Percentiles rank a stretch among this genome's conserved stretches.
phyloP scores from a whole-genome alignment of 2,888 invertebrate species.

The Meganola albula region DNA sequence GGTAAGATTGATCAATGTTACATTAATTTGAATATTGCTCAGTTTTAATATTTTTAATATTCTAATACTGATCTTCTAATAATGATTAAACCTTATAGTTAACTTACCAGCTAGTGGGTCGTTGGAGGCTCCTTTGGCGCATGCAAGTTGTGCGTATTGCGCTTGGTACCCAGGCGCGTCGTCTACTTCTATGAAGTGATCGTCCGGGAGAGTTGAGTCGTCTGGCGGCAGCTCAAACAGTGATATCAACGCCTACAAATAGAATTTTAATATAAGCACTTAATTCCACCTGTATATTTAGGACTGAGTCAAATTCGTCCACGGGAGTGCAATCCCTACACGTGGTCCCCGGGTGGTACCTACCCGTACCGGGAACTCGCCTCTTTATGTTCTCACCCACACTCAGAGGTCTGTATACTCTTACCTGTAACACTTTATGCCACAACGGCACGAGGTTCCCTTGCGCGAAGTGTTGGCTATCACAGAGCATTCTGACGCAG shows the following conservation, averaged over 20 bases:
- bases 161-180: slow-evolving; percentile 92
- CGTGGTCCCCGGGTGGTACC: too few relatives aligned
- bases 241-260: slow-evolving; percentile 83
- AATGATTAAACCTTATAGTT: too few relatives aligned
- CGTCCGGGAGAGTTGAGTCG: slow-evolving; percentile 86
- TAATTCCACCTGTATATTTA: too few relatives aligned
- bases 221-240: slow-evolving; percentile 94
- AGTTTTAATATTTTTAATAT: background rate
- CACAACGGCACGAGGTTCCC: slow-evolving; percentile 79
- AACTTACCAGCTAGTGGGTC: slow-evolving; percentile 86
- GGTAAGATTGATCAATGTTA: too few relatives aligned
- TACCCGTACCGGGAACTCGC: too few relatives aligned
- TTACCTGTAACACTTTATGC: slow-evolving; percentile 78
- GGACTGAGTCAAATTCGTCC: slow-evolving; percentile 49
- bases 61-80: too few relatives aligned
- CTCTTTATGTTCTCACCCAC: too few relatives aligned
- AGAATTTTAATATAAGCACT: too few relatives aligned
- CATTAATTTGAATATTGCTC: background rate
- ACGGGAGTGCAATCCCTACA: slow-evolving; percentile 80
- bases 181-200: slow-evolving; percentile 93
- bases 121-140: slow-evolving; percentile 84
- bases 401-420: too few relatives aligned
- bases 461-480: slow-evolving; percentile 80
- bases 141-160: slow-evolving; percentile 91
- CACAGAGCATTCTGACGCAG: slow-evolving; percentile 89